Base-by-base conservation (phyloP, 2,113 vertebrate genomes). In the Nesoenas mayeri region DNA sequence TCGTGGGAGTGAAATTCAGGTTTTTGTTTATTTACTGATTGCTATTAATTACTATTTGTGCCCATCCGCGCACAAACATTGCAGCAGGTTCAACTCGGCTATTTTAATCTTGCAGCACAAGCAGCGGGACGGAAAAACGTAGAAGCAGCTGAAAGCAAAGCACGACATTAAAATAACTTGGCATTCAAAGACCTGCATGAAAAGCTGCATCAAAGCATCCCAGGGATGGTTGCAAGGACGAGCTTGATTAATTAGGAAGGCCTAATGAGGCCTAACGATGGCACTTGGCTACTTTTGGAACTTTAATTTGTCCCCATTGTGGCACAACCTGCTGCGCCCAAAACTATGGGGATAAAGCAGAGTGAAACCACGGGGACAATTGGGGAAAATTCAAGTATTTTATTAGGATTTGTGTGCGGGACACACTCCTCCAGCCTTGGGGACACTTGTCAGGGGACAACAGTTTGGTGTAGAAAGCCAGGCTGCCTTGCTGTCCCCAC, bases 281-380 rank as follows among this genome's bases (percentile, higher is more conserved):
- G 88, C 11, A 38, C 40, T 65, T 72, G 88, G 44, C 44, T 47
- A 18, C 4, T 51, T 28, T 24, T 3, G 56, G 4, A 4, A 8
- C 65, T 78, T 34, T 4, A 48, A 34, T 28, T 29, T 32, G 1
- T 6, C 51, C 57, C 36, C 12, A 0, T 2, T 1, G 42, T 17
- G 42, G 16, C 42, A 17, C 42, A 44, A 44, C 44, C 44, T 18
- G 44, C 44, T 47, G 44, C 9, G 18, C 9, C 44, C 18, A 47
- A 47, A 47, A 47, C 44, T 47, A 47, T 19, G 44, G 44, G 44
- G 44, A 47, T 18, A 47, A 47, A 47, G 44, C 44, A 47, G 44
- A 19, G 44, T 47, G 44, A 47, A 47, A 47, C 44, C 44, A 47
- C 19, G 44, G 44, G 44, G 44, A 47, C 44, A 19, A 47, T 44